A percentile compares a stretch with the other conserved stretches of the same genome.
Evolutionary conservation across 2,113 vertebrate species (phyloP).

Genomic region (Ramphastos sulfuratus): DNA sequence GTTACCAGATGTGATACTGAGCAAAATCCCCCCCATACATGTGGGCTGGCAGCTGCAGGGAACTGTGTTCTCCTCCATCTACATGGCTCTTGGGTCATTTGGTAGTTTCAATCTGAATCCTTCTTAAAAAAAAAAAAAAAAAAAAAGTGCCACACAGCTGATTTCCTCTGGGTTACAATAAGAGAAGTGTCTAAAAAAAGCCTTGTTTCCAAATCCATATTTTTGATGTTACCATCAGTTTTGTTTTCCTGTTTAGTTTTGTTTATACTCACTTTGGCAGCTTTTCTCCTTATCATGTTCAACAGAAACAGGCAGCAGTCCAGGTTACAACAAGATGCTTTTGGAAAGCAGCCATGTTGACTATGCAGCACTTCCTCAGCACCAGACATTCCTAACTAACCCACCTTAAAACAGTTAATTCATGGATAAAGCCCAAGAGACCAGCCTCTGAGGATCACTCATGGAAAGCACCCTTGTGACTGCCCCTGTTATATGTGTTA

Average conservation of each 20-base stretch:
- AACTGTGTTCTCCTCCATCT: not conserved
- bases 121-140: not conserved
- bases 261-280: not conserved
- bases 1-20: not conserved
- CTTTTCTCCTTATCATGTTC: not conserved
- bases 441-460: not conserved
- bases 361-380: not conserved
- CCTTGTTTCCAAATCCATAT: not conserved
- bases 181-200: not conserved
- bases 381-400: not conserved
- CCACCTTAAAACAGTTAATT: not conserved
- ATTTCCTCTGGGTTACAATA: not conserved
- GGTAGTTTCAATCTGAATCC: not conserved
- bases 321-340: not conserved
- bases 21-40: conserved; percentile 28
- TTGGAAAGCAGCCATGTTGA: not conserved
- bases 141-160: not conserved
- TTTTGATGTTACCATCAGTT: not conserved
- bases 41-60: not conserved
- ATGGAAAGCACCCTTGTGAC: not conserved
- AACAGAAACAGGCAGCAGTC: not conserved
- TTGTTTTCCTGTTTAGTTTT: not conserved
- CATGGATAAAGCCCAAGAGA: not conserved
- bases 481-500: rapidly evolving
- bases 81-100: not conserved